Evolutionary conservation across 2,797 vertebrate species (phyloP), one percentile per base, ranked within the genome.

Genomic region (Sebastes umbrosus): DNA sequence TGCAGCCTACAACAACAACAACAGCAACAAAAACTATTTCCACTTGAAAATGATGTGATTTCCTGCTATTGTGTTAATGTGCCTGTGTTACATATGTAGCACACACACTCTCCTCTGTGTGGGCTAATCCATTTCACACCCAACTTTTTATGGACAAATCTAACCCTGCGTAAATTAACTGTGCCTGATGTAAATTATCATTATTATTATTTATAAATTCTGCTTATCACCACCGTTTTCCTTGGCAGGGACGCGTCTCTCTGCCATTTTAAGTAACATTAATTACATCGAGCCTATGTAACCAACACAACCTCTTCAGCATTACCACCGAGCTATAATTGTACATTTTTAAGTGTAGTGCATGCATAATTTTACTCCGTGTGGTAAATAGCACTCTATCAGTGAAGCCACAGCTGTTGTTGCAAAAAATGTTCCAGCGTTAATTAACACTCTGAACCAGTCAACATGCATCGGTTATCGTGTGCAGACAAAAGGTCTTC

Each of bases 301-400:
- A 77, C 91, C 76, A 83, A 68, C 70, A 89, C 60, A 93, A 80
- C 43, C 90, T 92, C 91, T 89, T 92, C 87, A 94, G 85, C 80
- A 90, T 93, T 32, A 84, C 79, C 82, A 90, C 71, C 77, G 84
- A 88, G 69, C 68, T 88, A 82, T 86, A 93, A 94, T 92, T 94
- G 90, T 91, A 66, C 74, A 87, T 84, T 92, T 93, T 82, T 77
- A 92, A 87, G 84, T 90, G 91, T 84, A 80, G 75, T 64, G 83
- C 86, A 88, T 93, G 90, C 84, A 91, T 94, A 90, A 93, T 94
- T 86, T 94, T 90, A 85, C 80, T 88, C 84, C 84, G 84, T 74
- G 78, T 88, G 54, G 80, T 77, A 93, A 93, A 93, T 80, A 73
- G 91, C 85, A 90, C 85, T 94, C 64, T 12, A 60, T 58, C 20